Evolutionary conservation across 1,140 invertebrate genomes (phyloP).

Genomic region (Lerema accius): DNA sequence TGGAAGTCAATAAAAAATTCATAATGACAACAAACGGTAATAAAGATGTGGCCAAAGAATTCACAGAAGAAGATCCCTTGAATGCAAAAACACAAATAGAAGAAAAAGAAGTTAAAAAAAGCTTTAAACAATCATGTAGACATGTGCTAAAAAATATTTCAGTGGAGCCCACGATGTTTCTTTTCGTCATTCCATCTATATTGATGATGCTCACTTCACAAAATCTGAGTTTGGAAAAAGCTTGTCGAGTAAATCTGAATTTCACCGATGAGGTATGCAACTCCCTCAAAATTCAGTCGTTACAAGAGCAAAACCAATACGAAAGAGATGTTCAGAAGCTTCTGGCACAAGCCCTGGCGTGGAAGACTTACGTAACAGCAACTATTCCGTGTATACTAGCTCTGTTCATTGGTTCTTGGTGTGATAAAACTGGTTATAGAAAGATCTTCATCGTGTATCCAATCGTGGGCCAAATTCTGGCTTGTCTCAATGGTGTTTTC

Average conservation of each 20-base stretch:
- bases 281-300: conserved; percentile 54
- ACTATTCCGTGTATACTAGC: conserved; percentile 83
- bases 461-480: conserved; percentile 62
- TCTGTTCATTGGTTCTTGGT: conserved; percentile 84
- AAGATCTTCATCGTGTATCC: conserved; percentile 82
- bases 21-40: too few species aligned
- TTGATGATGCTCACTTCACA: conserved; percentile 58
- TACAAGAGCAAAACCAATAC: conserved; percentile 55
- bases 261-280: conserved; percentile 64
- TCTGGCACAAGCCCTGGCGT: conserved; percentile 51
- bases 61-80: conserved; percentile 61
- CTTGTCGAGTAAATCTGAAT: conserved; percentile 70
- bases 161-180: conserved; percentile 63
- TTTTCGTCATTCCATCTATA: conserved; percentile 57
- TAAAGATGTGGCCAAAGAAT: conserved; percentile 5
- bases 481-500: conserved; percentile 75
- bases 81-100: conserved; percentile 39
- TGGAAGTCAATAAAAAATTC: too few species aligned
- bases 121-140: conserved; percentile 39
- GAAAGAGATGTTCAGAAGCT: conserved; percentile 63
- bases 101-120: conserved; percentile 32
- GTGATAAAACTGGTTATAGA: conserved; percentile 81
- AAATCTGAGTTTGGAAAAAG: conserved; percentile 70
- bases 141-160: conserved; percentile 56
- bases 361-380: conserved; percentile 62